Conservation (phyloP, 2,113 vertebrate genomes). For the Ictalurus punctatus region DNA sequence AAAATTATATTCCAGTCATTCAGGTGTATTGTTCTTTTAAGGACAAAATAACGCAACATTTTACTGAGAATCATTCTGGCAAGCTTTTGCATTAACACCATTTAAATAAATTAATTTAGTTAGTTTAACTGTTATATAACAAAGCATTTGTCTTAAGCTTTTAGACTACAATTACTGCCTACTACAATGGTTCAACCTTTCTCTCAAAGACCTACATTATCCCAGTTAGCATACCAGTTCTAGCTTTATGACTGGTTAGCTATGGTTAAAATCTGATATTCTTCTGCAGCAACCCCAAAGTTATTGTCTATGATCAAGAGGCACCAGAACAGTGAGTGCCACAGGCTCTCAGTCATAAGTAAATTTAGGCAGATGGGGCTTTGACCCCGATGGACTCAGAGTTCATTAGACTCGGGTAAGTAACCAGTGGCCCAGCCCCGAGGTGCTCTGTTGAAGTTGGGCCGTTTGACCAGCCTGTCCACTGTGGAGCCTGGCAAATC, state of each 20-base stretch:
- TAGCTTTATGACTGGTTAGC: background rate
- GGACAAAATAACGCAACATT: background rate
- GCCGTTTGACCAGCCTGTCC: slow-evolving; percentile 76
- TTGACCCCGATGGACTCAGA: slow-evolving; percentile 69
- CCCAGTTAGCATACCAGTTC: background rate
- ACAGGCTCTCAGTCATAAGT: slow-evolving; percentile 52
- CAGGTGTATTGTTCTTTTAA: background rate
- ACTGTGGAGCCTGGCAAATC: slow-evolving; percentile 65
- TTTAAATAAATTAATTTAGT: background rate
- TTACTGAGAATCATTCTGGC: background rate
- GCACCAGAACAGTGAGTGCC: slow-evolving; percentile 23
- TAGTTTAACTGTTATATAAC: background rate
- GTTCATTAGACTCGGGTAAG: slow-evolving; percentile 84
- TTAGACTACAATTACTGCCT: background rate
- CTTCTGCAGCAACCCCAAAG: background rate
- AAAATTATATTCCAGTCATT: background rate
- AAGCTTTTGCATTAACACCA: background rate
- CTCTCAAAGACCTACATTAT: background rate
- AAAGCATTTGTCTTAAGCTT: background rate
- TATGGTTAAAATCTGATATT: slow-evolving; percentile 8
- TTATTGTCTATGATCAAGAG: background rate
- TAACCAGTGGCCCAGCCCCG: slow-evolving; percentile 79
- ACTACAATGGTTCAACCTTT: background rate
- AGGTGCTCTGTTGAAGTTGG: slow-evolving; percentile 87
- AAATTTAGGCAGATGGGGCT: background rate